Conservation (phyloP, 2,888 invertebrate genomes). For the Nysson spinosus region DNA sequence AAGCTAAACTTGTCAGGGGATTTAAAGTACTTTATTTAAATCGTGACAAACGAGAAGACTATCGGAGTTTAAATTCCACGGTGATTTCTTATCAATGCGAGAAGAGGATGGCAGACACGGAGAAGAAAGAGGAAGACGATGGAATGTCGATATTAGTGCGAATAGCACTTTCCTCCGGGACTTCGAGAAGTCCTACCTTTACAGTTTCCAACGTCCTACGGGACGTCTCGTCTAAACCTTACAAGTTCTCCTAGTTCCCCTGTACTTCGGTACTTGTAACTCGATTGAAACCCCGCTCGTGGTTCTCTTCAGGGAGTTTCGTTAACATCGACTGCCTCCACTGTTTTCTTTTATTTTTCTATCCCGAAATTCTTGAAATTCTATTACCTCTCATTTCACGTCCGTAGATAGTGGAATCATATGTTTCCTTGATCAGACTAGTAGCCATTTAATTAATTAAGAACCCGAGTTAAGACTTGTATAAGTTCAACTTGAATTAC, state of each 20-base stretch:
- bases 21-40: too few relatives aligned
- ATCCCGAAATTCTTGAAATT: constrained; percentile 1
- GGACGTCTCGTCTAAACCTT: constrained; percentile 49
- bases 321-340: constrained; percentile 36
- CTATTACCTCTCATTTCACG: constrained; percentile 10
- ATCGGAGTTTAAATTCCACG: too few relatives aligned
- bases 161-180: constrained; percentile 50
- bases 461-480: too few relatives aligned
- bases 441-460: too few relatives aligned
- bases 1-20: too few relatives aligned
- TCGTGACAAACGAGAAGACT: too few relatives aligned
- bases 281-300: constrained; percentile 46
- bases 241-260: constrained; percentile 49
- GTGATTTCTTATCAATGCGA: not conserved
- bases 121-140: not conserved
- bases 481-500: too few relatives aligned
- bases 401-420: not conserved
- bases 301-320: constrained; percentile 24
- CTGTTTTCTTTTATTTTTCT: too few relatives aligned
- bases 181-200: constrained; percentile 52
- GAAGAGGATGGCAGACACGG: constrained; percentile 21
- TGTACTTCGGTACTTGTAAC: constrained; percentile 54
- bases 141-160: constrained; percentile 17
- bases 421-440: too few relatives aligned
- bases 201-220: constrained; percentile 54